These are phyloP conservation scores for Sclerodermus sp. DNA, from an alignment of 2,888 invertebrate species.

Conservation along the genomic window DNA sequence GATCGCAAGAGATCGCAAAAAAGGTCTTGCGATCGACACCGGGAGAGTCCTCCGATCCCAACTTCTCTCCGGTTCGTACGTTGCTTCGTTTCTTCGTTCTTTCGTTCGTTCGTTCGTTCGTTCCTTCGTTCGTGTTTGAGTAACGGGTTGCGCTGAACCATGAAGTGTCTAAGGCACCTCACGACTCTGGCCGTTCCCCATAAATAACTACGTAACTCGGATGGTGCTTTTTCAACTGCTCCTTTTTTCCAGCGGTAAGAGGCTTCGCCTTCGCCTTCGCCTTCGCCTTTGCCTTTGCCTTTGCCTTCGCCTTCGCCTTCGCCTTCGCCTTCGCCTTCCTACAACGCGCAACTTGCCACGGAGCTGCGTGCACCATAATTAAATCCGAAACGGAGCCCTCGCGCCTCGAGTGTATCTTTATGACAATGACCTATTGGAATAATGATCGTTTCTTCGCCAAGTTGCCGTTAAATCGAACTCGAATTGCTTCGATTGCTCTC, in stretches of 20 bases:
- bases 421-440: background rate
- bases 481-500: too few relatives aligned
- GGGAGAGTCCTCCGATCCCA: too few relatives aligned
- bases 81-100: too few relatives aligned
- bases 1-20: conserved; percentile 26
- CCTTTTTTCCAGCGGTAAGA: conserved; percentile 10
- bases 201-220: conserved; percentile 33
- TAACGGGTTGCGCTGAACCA: conserved; percentile 37
- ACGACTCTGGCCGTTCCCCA: conserved; percentile 30
- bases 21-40: too few relatives aligned
- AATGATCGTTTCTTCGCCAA: too few relatives aligned
- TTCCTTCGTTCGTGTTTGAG: conserved; percentile 29
- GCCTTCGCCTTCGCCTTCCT: too few relatives aligned
- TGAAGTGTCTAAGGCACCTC: conserved; percentile 31
- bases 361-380: conserved; percentile 5
- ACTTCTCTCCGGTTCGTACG: too few relatives aligned
- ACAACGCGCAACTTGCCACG: too few relatives aligned
- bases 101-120: conserved; percentile 1
- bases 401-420: conserved; percentile 7
- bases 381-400: conserved; percentile 12
- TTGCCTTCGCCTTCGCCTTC: too few relatives aligned
- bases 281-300: too few relatives aligned
- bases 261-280: background rate
- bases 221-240: conserved; percentile 15
- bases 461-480: too few relatives aligned